These are phyloP conservation scores for Poeciliopsis presidionis DNA, from an alignment of 2,797 vertebrate genomes.

Conservation along the genomic window DNA sequence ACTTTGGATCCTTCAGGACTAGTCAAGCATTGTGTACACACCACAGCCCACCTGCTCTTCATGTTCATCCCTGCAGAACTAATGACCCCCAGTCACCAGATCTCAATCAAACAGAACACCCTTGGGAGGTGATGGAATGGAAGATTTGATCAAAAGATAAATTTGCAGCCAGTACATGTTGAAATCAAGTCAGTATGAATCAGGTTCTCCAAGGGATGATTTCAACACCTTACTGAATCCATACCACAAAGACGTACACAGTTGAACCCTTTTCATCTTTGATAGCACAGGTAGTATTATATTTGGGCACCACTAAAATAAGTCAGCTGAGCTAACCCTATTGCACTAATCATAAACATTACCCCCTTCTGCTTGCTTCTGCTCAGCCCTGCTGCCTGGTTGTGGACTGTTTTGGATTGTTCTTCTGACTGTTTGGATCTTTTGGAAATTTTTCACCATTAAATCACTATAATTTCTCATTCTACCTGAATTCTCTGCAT, in stretches of 20 bases:
- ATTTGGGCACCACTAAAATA: too few species aligned
- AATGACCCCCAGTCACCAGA: not conserved
- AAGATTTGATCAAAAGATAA: not conserved
- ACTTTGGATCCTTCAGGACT: not conserved
- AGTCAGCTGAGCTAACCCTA: too few species aligned
- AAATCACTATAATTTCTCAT: too few species aligned
- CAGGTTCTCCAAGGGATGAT: not conserved
- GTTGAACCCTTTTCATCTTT: too few species aligned
- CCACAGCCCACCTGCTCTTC: not conserved
- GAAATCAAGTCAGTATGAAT: not conserved
- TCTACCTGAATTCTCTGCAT: too few species aligned
- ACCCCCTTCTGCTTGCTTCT: too few species aligned
- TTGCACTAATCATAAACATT: too few species aligned
- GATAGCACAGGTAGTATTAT: not conserved
- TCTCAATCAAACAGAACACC: not conserved
- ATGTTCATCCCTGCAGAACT: not conserved
- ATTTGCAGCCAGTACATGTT: not conserved
- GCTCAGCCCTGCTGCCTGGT: too few species aligned
- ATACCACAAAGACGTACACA: not conserved
- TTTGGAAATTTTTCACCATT: too few species aligned
- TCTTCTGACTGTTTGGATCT: too few species aligned
- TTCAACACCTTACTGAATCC: not conserved
- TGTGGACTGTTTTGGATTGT: too few species aligned
- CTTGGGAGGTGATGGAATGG: not conserved
- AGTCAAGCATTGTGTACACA: not conserved